Base-by-base conservation (phyloP, 2,797 vertebrate species). In the Lutjanus campechanus region DNA sequence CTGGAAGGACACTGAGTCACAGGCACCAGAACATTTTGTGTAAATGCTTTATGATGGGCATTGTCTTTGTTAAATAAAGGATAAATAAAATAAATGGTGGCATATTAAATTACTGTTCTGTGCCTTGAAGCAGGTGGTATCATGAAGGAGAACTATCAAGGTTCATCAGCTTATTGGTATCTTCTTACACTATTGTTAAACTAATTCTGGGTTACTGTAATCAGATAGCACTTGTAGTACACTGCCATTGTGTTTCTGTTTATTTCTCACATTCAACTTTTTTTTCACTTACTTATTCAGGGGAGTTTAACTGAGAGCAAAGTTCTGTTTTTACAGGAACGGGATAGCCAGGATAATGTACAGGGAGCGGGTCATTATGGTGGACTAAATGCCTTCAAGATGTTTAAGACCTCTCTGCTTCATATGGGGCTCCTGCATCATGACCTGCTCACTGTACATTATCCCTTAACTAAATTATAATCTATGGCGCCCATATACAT, bases 121-220 rank as follows among this genome's bases (percentile, higher is more conserved):
- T 71, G 40, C 22, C 8, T 11, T 76, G 54, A 58, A 53, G 53
- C 10, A 13, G 36, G 53, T 58, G 10, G 40, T 50, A 44, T 29
- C 3, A 36, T 15, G 5, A 58, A n/a, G 20, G 8, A 40, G 46
- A 49, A 7, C 8, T 20, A 41, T 43, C 11, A 49, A 47, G 64
- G 60, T 16, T 19, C 7, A 46, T 54, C 47, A 47, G 62, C 55
- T 73, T 67, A 41, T 8, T 43, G 54, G 55, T 66, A 2, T 82
- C 20, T 25, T 62, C 62, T 76, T 72, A 49, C 60, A 76, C 16
- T 4, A 15, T 16, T 11, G 1, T 8, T 60, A 36, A 20, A 65
- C 29, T 46, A 61, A 55, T 40, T 58, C 63, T 17, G 19, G 55
- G 19, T 25, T 50, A 8, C 15, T 58, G 65, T 40, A 63, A 64